Base-by-base conservation (phyloP, 2,888 invertebrate species). In the Drosophila formosana region DNA sequence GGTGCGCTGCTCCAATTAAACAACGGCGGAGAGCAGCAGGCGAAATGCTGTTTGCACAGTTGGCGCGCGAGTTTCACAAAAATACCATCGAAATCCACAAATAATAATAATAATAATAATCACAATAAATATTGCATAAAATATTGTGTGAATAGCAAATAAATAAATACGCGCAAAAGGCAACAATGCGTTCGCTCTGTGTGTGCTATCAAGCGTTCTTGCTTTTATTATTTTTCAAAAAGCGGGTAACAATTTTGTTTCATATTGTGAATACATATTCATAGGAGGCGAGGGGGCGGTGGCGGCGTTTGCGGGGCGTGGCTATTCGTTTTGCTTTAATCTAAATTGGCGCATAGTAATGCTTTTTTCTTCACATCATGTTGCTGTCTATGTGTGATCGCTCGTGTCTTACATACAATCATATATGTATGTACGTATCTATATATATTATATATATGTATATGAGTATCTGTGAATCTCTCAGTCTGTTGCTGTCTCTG, bases 301-400 rank as follows among this genome's bases (percentile, higher is more conserved):
- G 11, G 3, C 18, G 3, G 37, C 37, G 2, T n/a, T 5, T 53
- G 66, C 51, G 88, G 71, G 82, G 88, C 82, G 88, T 81, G 89
- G 81, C 34, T 30, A 45, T 62, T 41, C 85, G 37, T 58, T 18
- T 18, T 73, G 71, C 88, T 87, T 89, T 87, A 84, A 89, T 90
- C 86, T 90, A 86, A 86, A 90, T 89, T 86, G 88, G 84, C 90
- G 77, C 90, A 86, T 76, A 80, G 87, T 83, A 86, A 86, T 88
- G 80, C 60, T 55, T 53, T 60, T 47, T 39, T 18, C 18, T 57
- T 63, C 77, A 60, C 72, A 72, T 66, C 50, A 63, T 64, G 51
- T 66, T 55, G 34, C 43, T 23, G 55, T 30, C 25, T 28, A 47
- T 72, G 63, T 67, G 58, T 80, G 76, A 81, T 81, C 80, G 88